A percentile compares a stretch with the other conserved stretches of the same genome.
Conservation (phyloP, 1,140 invertebrate species). For the Lanistes nyassanus region DNA sequence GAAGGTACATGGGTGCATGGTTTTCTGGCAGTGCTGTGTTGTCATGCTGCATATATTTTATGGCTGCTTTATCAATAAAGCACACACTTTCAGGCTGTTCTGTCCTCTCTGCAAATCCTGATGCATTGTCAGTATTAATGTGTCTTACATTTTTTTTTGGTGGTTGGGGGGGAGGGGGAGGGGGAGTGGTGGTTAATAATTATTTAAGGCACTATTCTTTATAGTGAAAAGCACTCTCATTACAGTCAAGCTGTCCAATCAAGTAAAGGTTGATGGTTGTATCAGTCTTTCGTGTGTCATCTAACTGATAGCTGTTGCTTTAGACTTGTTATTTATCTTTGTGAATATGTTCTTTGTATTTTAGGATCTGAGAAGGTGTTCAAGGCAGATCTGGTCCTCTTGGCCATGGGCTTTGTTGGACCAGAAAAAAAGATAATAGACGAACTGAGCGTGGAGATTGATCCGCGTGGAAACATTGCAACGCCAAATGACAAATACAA, state of each 20-base stretch:
- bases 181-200: too few species aligned
- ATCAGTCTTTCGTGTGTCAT: too few species aligned
- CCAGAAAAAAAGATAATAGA: conserved; percentile 90
- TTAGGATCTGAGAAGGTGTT: conserved; percentile 72
- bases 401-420: conserved; percentile 99
- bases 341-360: too few species aligned
- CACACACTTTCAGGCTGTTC: neutral
- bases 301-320: too few species aligned
- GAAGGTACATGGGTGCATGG: conserved; percentile 63
- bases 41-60: neutral
- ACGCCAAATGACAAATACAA: conserved; percentile 82
- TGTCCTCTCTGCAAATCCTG: neutral
- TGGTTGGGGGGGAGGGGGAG: too few species aligned
- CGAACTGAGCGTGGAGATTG: conserved; percentile 83
- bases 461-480: conserved; percentile 92
- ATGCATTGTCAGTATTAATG: neutral
- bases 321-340: too few species aligned
- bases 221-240: too few species aligned
- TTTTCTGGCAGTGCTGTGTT: neutral
- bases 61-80: neutral
- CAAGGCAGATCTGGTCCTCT: conserved; percentile 90
- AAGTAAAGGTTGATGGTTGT: too few species aligned
- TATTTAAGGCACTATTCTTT: too few species aligned
- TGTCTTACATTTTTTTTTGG: neutral
- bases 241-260: too few species aligned